A percentile compares a stretch with the other conserved stretches of the same genome.
Evolutionary conservation across 1,140 invertebrate genomes (phyloP).

Genomic region (Drosophila sp.): DNA sequence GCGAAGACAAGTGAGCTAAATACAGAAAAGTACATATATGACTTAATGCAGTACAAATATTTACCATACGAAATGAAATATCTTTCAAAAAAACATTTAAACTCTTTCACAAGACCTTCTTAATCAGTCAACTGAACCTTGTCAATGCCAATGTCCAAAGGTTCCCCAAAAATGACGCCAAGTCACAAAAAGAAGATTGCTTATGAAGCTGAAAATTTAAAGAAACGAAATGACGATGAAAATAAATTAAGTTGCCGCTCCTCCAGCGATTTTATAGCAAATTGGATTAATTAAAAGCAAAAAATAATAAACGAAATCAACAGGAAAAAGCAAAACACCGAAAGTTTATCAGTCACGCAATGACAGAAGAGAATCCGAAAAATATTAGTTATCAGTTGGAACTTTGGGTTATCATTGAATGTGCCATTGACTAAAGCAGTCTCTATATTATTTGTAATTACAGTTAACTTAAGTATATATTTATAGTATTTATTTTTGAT

Average conservation of each 20-base stretch:
- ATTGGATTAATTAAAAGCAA: conserved; percentile 67
- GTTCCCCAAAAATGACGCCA: conserved; percentile 43
- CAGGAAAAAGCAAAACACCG: conserved; percentile 15
- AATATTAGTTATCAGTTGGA: conserved; percentile 52
- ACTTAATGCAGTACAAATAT: conserved; percentile 34
- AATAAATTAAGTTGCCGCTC: conserved; percentile 14
- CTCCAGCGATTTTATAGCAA: conserved; percentile 33
- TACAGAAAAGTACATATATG: conserved; percentile 24
- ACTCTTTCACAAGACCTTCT: conserved; percentile 14
- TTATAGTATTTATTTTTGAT: not conserved
- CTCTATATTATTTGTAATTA: conserved; percentile 17
- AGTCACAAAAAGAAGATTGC: conserved; percentile 21
- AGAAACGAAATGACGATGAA: conserved; percentile 10
- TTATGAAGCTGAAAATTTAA: conserved; percentile 22
- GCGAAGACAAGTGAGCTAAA: conserved; percentile 42
- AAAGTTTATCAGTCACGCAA: conserved; percentile 72
- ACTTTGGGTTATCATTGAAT: conserved; percentile 45
- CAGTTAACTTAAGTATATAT: conserved; percentile 2
- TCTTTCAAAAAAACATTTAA: not conserved
- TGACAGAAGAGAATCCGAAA: conserved; percentile 26
- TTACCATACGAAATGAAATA: conserved; percentile 10
- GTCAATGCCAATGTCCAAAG: conserved; percentile 43
- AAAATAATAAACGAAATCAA: conserved; percentile 15
- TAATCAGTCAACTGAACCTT: conserved; percentile 33
- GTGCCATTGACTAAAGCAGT: conserved; percentile 21